Base-by-base conservation (phyloP, 1,140 invertebrate genomes). In the Drosophila quadrilineata region DNA sequence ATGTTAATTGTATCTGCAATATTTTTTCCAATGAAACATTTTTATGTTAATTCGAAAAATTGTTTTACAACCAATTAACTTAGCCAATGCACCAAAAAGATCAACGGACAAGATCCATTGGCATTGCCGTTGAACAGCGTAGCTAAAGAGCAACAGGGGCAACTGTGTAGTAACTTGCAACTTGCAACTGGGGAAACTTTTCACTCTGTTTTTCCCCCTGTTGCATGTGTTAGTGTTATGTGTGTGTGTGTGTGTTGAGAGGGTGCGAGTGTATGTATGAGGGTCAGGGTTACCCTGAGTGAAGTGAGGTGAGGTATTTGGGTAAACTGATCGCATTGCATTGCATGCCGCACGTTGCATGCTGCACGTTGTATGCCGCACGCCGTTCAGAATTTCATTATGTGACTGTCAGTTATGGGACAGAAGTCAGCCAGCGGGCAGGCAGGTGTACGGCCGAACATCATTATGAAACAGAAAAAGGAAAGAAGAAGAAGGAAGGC, bases 71-170 rank as follows among this genome's bases (percentile, higher is more conserved):
- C 79, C 79, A 84, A 84, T 84, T 84, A 84, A 85, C 79, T 84
- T 79, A 74, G 79, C 79, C 79, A 84, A 84, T 84, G 79, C 79
- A 84, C 80, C 79, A 84, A 84, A 84, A 84, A 84, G 79, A 84
- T 84, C 79, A 84, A 84, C 79, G 84, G 73, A 87, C 76, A 87
- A 87, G 82, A 87, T 84, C 82, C n/a, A n/a, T n/a, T n/a, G n/a
- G 71, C 24, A 38, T 28, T 31, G 48, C 49, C 28, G 45, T n/a
- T n/a, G n/a, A n/a, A n/a, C n/a, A n/a, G n/a, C n/a, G n/a, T 16
- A 54, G 54, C 29, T 28, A 49, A 24, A 41, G 35, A 31, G 12
- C 53, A 53, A 57, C 68, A 24, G 35, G n/a, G 28, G 35, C 26
- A 48, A 49, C 41, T 26, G 29, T n/a, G n/a, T n/a, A n/a, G 31